These are phyloP conservation scores for Octodon degus DNA, from an alignment of 2,113 vertebrate genomes.

Conservation along the genomic window DNA sequence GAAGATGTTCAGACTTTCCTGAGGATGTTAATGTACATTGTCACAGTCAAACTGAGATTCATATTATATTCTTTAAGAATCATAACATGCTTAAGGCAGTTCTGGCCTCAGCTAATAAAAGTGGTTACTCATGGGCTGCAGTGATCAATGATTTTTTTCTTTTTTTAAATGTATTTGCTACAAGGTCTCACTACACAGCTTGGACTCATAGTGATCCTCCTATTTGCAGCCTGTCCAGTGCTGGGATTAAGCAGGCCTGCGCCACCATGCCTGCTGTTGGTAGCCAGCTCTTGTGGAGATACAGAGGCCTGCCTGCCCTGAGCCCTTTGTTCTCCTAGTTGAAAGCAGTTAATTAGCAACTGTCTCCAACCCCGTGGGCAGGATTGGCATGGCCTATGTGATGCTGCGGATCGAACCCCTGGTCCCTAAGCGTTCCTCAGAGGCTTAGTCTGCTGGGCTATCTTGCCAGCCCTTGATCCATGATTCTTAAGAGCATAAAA, in stretches of 20 bases:
- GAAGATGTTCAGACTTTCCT: not conserved
- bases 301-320: slow-evolving; percentile 95
- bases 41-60: not conserved
- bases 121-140: not conserved
- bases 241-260: too few relatives aligned
- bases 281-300: slow-evolving; percentile 85
- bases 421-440: too few relatives aligned
- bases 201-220: too few relatives aligned
- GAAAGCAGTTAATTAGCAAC: slow-evolving; percentile 99
- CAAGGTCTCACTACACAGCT: too few relatives aligned
- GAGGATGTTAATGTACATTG: not conserved
- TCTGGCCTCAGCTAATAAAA: not conserved
- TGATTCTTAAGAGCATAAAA: not conserved
- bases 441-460: too few relatives aligned
- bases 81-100: slow-evolving; percentile 13
- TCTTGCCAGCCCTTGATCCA: not conserved
- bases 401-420: too few relatives aligned
- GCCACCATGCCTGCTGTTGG: too few relatives aligned
- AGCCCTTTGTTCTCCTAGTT: slow-evolving; percentile 98
- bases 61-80: slow-evolving; percentile 24
- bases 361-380: slow-evolving; percentile 89
- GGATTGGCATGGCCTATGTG: too few relatives aligned
- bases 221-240: too few relatives aligned
- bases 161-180: too few relatives aligned
- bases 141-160: not conserved